Base-by-base conservation (phyloP, 2,113 vertebrate species). In the Dissostichus mawsoni region DNA sequence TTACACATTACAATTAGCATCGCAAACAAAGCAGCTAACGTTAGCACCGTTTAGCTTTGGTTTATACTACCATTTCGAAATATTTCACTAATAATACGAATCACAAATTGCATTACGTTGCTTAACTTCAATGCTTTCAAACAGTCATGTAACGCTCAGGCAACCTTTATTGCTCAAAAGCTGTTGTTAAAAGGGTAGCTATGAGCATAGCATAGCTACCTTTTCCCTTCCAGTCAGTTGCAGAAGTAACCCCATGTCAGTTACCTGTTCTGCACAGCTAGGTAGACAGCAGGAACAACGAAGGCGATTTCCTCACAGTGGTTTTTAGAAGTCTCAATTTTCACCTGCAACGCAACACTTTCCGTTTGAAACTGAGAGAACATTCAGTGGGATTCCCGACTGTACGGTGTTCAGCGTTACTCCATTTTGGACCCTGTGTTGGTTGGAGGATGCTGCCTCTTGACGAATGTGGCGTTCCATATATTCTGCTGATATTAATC, bases 241-340 rank as follows among this genome's bases (percentile, higher is more conserved):
- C 45, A 3, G 17, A 50, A 36, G 47, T 61, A 53, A 85, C 80
- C 77, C 6, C 50, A 51, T 51, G 50, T 2, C 17, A 51, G 16
- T 68, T 66, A 86, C 86, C 81, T 62, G 36, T 78, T 70, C 65
- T 56, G 64, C 14, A 61, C 67, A 74, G 77, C 51, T 78, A 63
- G 23, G 55, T 74, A 14, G 44, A 62, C 55, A 41, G 48, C 61
- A 62, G 23, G 9, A 73, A 44, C 33, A 63, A 70, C 11, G 8
- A 51, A 4, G 48, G 11, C 9, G 48, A 16, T 50, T 20, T 47
- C 64, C 53, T 45, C 14, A 9, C 57, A 41, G 36, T 12, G 13
- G 33, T 17, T 47, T 62, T 2, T 44, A 13, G 0, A 18, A 0
- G 18, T 20, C n/a, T 25, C 4, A 9, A 11, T 41, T 25, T 77